phyloP scores from a whole-genome alignment of 2,888 invertebrate genomes.

The Agriopis aurantiaria region DNA sequence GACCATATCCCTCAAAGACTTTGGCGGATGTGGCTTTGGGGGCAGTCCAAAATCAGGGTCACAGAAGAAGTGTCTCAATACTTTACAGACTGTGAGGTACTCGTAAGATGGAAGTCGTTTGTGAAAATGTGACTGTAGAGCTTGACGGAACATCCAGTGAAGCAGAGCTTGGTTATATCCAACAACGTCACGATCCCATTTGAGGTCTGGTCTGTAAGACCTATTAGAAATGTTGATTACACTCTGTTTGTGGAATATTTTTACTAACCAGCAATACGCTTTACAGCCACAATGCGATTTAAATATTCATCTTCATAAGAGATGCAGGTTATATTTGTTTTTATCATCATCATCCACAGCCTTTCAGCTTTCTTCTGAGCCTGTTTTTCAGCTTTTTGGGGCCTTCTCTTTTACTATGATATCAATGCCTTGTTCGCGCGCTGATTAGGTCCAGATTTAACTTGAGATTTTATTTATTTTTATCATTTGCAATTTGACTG shows the following conservation, averaged over 20 bases:
- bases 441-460: too few species aligned
- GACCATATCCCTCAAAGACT: constrained; percentile 58
- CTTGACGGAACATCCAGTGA: constrained; percentile 80
- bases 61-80: constrained; percentile 65
- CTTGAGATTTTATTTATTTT: too few species aligned
- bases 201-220: constrained; percentile 74
- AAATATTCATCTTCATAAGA: too few species aligned
- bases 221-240: constrained; percentile 47
- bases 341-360: too few species aligned
- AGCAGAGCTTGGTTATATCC: constrained; percentile 64
- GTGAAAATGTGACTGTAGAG: constrained; percentile 63
- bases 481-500: not conserved
- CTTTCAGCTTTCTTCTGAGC: too few species aligned
- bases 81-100: constrained; percentile 52
- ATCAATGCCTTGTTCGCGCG: too few species aligned
- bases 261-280: too few species aligned
- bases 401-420: too few species aligned
- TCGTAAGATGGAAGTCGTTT: constrained; percentile 60
- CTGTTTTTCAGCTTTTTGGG: too few species aligned
- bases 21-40: constrained; percentile 57
- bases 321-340: too few species aligned
- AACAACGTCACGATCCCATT: constrained; percentile 66
- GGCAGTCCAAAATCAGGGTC: constrained; percentile 78
- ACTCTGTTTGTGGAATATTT: not conserved
- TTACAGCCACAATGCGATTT: too few species aligned